These are phyloP conservation scores for Apodemus sylvaticus DNA, from an alignment of 2,113 vertebrate genomes.

Conservation along the genomic window DNA sequence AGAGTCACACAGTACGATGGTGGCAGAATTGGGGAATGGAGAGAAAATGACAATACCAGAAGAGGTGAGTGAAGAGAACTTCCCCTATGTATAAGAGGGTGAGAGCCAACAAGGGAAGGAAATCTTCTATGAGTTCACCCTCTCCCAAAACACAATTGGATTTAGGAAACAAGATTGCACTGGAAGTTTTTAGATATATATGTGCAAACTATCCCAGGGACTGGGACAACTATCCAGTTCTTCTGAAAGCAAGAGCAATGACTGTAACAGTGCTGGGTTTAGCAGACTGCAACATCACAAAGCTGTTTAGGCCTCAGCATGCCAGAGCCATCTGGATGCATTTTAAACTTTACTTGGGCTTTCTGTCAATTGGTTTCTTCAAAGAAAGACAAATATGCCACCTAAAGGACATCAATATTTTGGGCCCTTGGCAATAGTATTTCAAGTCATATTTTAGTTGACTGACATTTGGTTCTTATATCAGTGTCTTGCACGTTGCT, in stretches of 20 bases:
- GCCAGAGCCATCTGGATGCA: not conserved
- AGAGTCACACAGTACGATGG: not conserved
- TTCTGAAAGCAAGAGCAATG: not conserved
- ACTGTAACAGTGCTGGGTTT: not conserved
- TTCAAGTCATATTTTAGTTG: slow-evolving; percentile 36
- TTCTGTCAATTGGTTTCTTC: not conserved
- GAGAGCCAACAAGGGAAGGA: not conserved
- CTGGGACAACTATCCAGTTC: not conserved
- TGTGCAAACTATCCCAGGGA: not conserved
- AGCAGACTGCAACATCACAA: not conserved
- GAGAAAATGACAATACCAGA: not conserved
- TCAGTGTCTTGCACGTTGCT: not conserved
- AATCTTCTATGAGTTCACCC: not conserved
- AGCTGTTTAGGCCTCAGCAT: not conserved
- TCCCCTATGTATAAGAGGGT: not conserved
- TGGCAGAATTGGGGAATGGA: not conserved
- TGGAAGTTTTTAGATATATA: not conserved
- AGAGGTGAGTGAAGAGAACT: not conserved
- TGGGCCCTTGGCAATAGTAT: not conserved
- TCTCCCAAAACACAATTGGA: not conserved
- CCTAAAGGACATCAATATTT: not conserved
- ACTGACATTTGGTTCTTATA: not conserved
- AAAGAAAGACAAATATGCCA: not conserved
- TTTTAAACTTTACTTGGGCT: not conserved
- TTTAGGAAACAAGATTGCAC: not conserved